Evolutionary conservation across 2,797 vertebrate genomes (phyloP).

Genomic region (Percopsis omiscomaycus): DNA sequence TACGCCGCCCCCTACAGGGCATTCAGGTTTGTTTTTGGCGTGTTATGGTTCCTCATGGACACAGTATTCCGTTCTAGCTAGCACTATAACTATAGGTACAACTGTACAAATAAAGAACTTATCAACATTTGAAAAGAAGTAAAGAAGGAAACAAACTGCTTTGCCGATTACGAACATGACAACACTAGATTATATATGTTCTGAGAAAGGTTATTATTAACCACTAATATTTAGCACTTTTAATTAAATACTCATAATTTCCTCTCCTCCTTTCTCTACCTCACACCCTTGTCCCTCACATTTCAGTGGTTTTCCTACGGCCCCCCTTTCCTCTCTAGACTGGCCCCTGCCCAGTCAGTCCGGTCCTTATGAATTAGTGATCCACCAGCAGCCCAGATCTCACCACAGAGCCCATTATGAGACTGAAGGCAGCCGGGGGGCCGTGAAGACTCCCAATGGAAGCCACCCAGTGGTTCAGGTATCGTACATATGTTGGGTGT

Average conservation of each 20-base stretch:
- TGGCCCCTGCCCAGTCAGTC: conserved; percentile 82
- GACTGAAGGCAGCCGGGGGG: conserved; percentile 94
- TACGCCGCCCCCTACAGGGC: conserved; percentile 80
- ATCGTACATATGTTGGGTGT: conserved; percentile 11
- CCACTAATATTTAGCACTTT: no score
- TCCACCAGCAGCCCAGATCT: conserved; percentile 90
- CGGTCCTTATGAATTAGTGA: conserved; percentile 84
- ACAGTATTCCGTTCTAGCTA: neutral
- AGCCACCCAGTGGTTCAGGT: conserved; percentile 95
- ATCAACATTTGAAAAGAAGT: no score
- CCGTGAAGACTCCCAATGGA: conserved; percentile 88
- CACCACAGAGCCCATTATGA: conserved; percentile 96
- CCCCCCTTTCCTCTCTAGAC: conserved; percentile 85
- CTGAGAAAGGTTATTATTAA: no score
- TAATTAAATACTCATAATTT: no score
- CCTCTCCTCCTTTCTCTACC: neutral
- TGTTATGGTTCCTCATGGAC: neutral
- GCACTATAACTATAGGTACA: neutral
- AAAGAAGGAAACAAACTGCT: no score
- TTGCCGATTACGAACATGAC: no score
- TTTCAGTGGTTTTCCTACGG: conserved; percentile 73
- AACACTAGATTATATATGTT: no score
- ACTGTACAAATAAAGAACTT: neutral
- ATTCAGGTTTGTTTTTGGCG: conserved; percentile 60
- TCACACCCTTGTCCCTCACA: conserved; percentile 7